Evolutionary conservation across 2,113 vertebrate species (phyloP).

Genomic region (rabbit (Oryctolagus cuniculus)): mOryCun1.1 NC_091439.1:82581001-82581500

Average conservation of each 20-base stretch:
- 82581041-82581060: background rate
- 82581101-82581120: constrained; percentile 10
- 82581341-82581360: background rate
- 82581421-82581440: background rate
- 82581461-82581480: background rate
- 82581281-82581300: background rate
- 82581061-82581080: background rate
- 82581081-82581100: background rate
- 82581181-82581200: background rate
- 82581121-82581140: no score
- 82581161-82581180: no score
- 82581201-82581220: background rate
- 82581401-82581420: constrained; percentile 10
- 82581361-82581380: background rate
- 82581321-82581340: background rate
- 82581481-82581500: background rate
- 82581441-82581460: background rate
- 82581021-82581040: background rate
- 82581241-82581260: background rate
- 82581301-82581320: background rate
- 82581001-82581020: background rate
- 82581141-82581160: no score
- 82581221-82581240: background rate
- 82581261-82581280: background rate
- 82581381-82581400: background rate